Evolutionary conservation across 2,797 vertebrate species (phyloP).

Genomic region (Caiman crocodilus): DNA sequence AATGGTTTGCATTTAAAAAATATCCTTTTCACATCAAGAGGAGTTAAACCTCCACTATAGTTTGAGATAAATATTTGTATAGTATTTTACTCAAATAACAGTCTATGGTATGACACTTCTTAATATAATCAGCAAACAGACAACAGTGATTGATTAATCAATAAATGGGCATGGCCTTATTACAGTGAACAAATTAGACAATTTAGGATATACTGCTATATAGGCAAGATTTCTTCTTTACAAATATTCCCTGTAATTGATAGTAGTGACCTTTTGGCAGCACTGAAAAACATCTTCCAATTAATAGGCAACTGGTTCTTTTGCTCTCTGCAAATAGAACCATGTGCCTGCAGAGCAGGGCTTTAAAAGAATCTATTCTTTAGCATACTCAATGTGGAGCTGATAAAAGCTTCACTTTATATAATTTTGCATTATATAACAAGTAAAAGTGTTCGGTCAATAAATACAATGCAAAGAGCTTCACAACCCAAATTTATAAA

Average conservation of each 20-base stretch:
- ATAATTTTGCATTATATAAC: not conserved
- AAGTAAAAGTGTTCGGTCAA: slow-evolving; percentile 29
- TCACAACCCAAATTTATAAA: not conserved
- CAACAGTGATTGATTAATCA: slow-evolving; percentile 80
- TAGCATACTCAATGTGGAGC: slow-evolving; percentile 3
- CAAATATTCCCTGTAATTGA: slow-evolving; percentile 76
- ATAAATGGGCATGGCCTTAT: slow-evolving; percentile 81
- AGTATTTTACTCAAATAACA: slow-evolving; percentile 51
- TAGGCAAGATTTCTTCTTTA: slow-evolving; percentile 79
- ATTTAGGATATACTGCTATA: slow-evolving; percentile 73
- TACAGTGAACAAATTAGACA: slow-evolving; percentile 81
- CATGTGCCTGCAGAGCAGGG: not conserved
- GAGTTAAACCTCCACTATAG: slow-evolving; percentile 1
- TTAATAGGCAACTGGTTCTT: slow-evolving; percentile 61
- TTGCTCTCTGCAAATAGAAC: slow-evolving; percentile 35
- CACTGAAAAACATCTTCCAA: slow-evolving; percentile 69
- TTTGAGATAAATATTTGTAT: slow-evolving; percentile 62
- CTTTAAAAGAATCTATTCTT: slow-evolving; percentile 32
- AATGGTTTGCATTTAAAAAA: not conserved
- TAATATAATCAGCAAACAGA: slow-evolving; percentile 72
- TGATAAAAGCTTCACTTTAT: slow-evolving; percentile 47
- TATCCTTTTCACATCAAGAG: not conserved
- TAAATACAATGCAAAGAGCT: slow-evolving; percentile 17
- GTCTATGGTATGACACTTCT: slow-evolving; percentile 67
- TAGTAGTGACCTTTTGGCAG: slow-evolving; percentile 76